Evolutionary conservation across 2,113 vertebrate genomes (phyloP).

Genomic region (Mus pahari): DNA sequence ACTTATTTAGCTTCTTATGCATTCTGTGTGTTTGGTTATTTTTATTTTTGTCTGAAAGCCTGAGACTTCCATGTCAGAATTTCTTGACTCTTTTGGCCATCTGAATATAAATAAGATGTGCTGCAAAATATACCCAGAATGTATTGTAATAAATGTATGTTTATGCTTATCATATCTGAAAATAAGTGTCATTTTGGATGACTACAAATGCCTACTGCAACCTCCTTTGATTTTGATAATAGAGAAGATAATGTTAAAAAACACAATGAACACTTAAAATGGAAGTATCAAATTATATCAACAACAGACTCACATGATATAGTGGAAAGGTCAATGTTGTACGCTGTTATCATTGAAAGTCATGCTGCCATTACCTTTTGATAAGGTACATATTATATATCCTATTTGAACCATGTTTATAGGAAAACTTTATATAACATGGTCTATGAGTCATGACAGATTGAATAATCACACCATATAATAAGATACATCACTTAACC

Average conservation of each 20-base stretch:
- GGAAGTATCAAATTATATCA: conserved; percentile 72
- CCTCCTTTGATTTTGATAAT: conserved; percentile 50
- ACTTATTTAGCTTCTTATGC: background rate
- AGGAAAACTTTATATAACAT: background rate
- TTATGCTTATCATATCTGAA: conserved; percentile 22
- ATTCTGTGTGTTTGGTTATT: background rate
- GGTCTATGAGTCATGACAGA: background rate
- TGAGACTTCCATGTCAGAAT: background rate
- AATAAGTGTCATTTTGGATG: conserved; percentile 37
- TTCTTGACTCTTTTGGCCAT: background rate
- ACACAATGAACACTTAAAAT: conserved; percentile 58
- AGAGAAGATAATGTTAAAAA: conserved; percentile 68
- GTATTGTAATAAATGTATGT: conserved; percentile 13
- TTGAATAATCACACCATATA: background rate
- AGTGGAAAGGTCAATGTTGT: conserved; percentile 68
- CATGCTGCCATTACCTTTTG: conserved; percentile 47
- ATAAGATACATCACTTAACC: background rate
- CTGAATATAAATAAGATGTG: background rate
- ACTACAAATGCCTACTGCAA: conserved; percentile 40
- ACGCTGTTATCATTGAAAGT: conserved; percentile 32
- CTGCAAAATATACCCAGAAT: background rate
- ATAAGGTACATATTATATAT: conserved; percentile 42
- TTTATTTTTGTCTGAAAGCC: background rate
- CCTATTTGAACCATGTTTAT: conserved; percentile 25
- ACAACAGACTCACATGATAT: conserved; percentile 11